Evolutionary conservation across 2,888 invertebrate species (phyloP).

Genomic region (Eucriotettix oculatus): DNA sequence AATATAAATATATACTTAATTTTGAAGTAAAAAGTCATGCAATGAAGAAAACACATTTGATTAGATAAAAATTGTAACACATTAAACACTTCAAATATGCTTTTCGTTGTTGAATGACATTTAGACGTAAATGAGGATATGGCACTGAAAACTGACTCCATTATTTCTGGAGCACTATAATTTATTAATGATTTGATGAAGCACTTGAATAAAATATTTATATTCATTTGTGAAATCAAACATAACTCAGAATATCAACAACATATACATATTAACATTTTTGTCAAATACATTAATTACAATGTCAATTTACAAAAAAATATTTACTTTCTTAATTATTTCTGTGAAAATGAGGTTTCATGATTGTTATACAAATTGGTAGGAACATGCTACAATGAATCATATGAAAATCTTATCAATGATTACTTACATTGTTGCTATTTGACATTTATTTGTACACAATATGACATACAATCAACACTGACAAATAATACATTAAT

Average conservation of each 20-base stretch:
- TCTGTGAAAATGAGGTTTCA: background rate
- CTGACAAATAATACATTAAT: background rate
- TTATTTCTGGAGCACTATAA: background rate
- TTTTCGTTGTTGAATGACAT: background rate
- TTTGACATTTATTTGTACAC: background rate
- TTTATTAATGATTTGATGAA: background rate
- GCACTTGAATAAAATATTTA: background rate
- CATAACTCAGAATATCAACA: background rate
- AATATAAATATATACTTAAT: no score
- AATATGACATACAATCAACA: background rate
- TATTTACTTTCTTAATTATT: background rate
- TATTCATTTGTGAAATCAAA: background rate
- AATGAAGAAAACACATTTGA: no score
- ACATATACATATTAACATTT: background rate
- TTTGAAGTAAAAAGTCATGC: no score
- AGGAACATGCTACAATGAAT: background rate
- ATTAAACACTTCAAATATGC: no score
- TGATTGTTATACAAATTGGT: background rate
- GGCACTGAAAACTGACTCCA: background rate
- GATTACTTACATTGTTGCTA: background rate
- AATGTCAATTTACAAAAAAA: background rate
- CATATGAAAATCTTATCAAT: background rate
- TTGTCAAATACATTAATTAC: background rate
- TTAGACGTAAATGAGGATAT: background rate
- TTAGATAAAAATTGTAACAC: no score